A percentile compares a stretch with the other conserved stretches of the same genome.
Evolutionary conservation across 2,797 vertebrate species (phyloP).

Genomic region (Naso thynnoides): DNA sequence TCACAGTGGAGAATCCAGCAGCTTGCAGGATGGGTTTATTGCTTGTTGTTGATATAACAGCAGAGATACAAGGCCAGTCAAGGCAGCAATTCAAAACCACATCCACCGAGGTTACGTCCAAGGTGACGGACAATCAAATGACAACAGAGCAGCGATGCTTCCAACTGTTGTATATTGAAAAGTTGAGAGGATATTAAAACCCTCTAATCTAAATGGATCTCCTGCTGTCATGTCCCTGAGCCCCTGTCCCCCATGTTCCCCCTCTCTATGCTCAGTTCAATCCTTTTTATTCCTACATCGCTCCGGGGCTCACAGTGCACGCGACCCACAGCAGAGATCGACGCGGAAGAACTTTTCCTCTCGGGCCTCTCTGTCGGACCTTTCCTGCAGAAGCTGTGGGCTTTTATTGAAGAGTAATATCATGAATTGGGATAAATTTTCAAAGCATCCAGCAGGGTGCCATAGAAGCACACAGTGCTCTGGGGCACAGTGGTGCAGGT

Average conservation of each 20-base stretch:
- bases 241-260: slow-evolving; percentile 1
- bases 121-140: slow-evolving; percentile 60
- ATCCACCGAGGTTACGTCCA: slow-evolving; percentile 39
- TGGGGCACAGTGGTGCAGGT: slow-evolving; percentile 22
- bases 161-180: slow-evolving; percentile 55
- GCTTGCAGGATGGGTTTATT: slow-evolving; percentile 52
- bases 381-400: slow-evolving; percentile 29
- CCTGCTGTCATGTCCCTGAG: slow-evolving; percentile 46
- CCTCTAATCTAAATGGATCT: slow-evolving; percentile 75
- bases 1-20: slow-evolving; percentile 32
- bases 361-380: slow-evolving; percentile 20
- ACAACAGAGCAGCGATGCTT: slow-evolving; percentile 7
- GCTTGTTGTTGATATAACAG: slow-evolving; percentile 48
- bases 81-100: slow-evolving; percentile 48
- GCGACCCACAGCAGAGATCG: slow-evolving; percentile 47
- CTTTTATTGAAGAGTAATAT: slow-evolving; percentile 55
- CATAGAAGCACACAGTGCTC: slow-evolving; percentile 36
- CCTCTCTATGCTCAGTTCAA: slow-evolving; percentile 41
- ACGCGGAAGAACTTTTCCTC: slow-evolving; percentile 36
- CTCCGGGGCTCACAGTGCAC: slow-evolving; percentile 54
- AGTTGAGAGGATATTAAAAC: slow-evolving; percentile 72
- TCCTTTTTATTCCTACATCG: slow-evolving; percentile 64
- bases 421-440: slow-evolving; percentile 66
- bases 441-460: slow-evolving; percentile 48
- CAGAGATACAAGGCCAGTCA: slow-evolving; percentile 34